phyloP scores from a whole-genome alignment of 2,113 vertebrate species.

The Apeltes quadracus region DNA sequence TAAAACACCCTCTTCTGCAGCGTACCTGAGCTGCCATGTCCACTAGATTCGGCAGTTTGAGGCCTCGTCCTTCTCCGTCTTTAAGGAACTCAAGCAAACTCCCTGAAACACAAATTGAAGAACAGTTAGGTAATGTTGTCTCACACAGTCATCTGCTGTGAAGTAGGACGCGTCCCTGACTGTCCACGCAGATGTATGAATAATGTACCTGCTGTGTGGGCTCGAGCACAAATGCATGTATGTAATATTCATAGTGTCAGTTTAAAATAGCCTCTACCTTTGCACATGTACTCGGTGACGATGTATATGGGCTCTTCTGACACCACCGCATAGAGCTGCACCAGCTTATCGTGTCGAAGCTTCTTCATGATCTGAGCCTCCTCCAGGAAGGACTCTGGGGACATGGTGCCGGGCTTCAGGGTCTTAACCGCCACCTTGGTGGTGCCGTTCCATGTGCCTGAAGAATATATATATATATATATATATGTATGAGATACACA shows the following conservation, averaged over 20 bases:
- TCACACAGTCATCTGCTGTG: neutral
- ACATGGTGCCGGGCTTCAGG: conserved; percentile 98
- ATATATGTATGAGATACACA: too few species aligned
- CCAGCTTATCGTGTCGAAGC: conserved; percentile 95
- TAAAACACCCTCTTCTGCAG: neutral
- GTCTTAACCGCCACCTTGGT: conserved; percentile 99
- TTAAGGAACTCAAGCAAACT: conserved; percentile 97
- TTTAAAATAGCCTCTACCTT: conserved; percentile 82
- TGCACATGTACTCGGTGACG: conserved; percentile 98
- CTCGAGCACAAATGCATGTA: conserved; percentile 2
- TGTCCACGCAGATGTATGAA: conserved; percentile 33
- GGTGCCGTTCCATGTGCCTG: conserved; percentile 97
- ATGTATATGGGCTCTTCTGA: conserved; percentile 99
- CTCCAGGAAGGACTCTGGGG: conserved; percentile 97
- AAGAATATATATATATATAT: neutral
- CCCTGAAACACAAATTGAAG: conserved; percentile 74
- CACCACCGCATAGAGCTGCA: conserved; percentile 97
- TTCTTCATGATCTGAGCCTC: conserved; percentile 99
- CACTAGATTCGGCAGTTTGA: conserved; percentile 98
- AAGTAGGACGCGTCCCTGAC: conserved; percentile 15
- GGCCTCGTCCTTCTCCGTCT: conserved; percentile 90
- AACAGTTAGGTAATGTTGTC: neutral
- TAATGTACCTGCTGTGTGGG: conserved; percentile 35
- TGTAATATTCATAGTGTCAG: conserved; percentile 45
- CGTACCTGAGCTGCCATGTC: conserved; percentile 98